phyloP scores from a whole-genome alignment of 2,797 vertebrate species.

The Phaenicophaeus curvirostris region DNA sequence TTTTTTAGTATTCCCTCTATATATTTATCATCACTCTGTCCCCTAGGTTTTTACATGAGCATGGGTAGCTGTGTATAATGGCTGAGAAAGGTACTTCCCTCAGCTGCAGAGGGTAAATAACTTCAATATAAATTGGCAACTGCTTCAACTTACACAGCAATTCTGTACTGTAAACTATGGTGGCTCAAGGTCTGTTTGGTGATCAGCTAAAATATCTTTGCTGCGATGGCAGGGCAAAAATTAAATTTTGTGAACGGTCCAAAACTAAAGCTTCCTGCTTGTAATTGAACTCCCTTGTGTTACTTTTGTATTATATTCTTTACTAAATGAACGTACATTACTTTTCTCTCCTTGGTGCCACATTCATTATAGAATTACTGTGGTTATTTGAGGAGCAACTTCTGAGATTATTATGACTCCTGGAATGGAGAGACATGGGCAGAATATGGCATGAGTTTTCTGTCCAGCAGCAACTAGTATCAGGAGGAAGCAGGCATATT shows the following conservation, averaged over 20 bases:
- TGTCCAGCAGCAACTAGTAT: background rate
- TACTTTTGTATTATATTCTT: background rate
- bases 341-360: background rate
- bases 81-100: background rate
- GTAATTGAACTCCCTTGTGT: background rate
- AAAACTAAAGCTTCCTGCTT: background rate
- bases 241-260: background rate
- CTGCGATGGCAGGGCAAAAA: fast-evolving
- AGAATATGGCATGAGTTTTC: background rate
- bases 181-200: background rate
- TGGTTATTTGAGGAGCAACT: background rate
- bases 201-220: background rate
- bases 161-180: background rate
- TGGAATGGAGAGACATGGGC: background rate
- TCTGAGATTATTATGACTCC: background rate
- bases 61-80: fast-evolving
- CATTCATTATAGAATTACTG: background rate
- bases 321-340: background rate
- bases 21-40: background rate
- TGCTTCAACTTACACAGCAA: background rate
- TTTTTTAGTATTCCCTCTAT: background rate
- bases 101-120: background rate
- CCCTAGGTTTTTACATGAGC: background rate
- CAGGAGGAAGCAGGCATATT: background rate
- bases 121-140: background rate